Evolutionary conservation across 2,113 vertebrate genomes (phyloP).

Genomic region (Dasyurus viverrinus): DNA sequence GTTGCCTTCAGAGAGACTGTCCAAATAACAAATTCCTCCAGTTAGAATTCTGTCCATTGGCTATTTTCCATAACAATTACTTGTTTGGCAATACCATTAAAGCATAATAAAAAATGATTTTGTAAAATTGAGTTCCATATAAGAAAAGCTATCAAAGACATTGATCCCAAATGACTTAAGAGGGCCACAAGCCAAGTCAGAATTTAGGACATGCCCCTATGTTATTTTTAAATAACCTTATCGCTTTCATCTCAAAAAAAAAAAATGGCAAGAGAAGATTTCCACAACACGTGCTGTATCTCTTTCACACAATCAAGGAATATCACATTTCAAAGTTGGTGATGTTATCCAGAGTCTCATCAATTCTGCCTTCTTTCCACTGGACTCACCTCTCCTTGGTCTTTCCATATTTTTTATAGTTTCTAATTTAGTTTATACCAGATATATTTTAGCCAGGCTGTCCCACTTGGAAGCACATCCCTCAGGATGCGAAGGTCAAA

Average conservation of each 20-base stretch:
- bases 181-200: conserved; percentile 53
- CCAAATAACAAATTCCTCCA: not conserved
- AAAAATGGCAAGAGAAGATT: conserved; percentile 45
- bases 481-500: conserved; percentile 1
- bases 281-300: conserved; percentile 20
- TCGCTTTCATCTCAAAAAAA: conserved; percentile 43
- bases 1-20: not conserved
- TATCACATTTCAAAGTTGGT: conserved; percentile 31
- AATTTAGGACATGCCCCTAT: not conserved
- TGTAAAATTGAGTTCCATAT: conserved; percentile 49
- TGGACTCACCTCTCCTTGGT: conserved; percentile 19
- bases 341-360: conserved; percentile 5
- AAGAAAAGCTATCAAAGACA: conserved; percentile 61
- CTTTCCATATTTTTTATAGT: not conserved
- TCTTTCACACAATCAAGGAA: not conserved
- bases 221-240: conserved; percentile 36
- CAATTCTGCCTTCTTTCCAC: not conserved
- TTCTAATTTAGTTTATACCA: conserved; percentile 10
- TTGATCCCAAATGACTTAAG: conserved; percentile 60
- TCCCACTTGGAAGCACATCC: conserved; percentile 47
- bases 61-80: conserved; percentile 58
- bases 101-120: conserved; percentile 58
- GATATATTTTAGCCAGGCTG: conserved; percentile 42
- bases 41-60: conserved; percentile 31
- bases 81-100: conserved; percentile 53